Evolutionary conservation across 1,140 invertebrate genomes (phyloP).

Genomic region (Brachionus asplanchnoidis): DNA sequence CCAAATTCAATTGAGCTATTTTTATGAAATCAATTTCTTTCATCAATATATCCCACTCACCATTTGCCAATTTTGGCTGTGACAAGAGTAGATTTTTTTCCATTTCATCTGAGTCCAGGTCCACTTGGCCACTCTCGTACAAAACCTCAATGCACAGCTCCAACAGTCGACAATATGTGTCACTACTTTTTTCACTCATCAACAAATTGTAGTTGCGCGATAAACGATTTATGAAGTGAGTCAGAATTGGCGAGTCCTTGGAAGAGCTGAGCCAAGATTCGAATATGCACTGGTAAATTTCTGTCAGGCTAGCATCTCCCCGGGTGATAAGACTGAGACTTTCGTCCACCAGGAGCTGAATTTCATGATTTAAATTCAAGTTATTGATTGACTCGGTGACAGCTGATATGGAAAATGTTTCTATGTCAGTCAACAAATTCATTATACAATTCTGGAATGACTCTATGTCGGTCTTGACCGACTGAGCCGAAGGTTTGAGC

Average conservation of each 20-base stretch:
- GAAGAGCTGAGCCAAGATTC: conserved; percentile 33
- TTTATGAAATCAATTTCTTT: conserved; percentile 33
- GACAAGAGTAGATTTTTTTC: conserved; percentile 33
- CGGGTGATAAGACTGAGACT: background rate
- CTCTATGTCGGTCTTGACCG: conserved; percentile 20
- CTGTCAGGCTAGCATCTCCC: background rate
- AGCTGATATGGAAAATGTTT: conserved; percentile 36
- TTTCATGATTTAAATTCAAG: conserved; percentile 3
- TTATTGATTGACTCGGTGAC: background rate
- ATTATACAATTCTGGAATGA: conserved; percentile 40
- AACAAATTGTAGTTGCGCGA: background rate
- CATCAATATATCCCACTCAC: background rate
- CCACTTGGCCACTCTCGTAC: background rate
- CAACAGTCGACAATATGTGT: conserved; percentile 16
- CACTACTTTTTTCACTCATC: background rate
- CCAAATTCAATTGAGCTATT: background rate
- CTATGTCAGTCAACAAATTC: conserved; percentile 37
- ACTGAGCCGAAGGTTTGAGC: background rate
- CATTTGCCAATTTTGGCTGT: background rate
- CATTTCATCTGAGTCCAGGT: background rate
- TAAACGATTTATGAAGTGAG: conserved; percentile 26
- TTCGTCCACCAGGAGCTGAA: conserved; percentile 26
- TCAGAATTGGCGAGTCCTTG: conserved; percentile 35
- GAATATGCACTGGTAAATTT: conserved; percentile 18
- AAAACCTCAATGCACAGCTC: conserved; percentile 36